Evolutionary conservation across 2,888 invertebrate species (phyloP), one percentile per base, ranked within the genome.

Genomic region (Drosophila kambysellisi): DNA sequence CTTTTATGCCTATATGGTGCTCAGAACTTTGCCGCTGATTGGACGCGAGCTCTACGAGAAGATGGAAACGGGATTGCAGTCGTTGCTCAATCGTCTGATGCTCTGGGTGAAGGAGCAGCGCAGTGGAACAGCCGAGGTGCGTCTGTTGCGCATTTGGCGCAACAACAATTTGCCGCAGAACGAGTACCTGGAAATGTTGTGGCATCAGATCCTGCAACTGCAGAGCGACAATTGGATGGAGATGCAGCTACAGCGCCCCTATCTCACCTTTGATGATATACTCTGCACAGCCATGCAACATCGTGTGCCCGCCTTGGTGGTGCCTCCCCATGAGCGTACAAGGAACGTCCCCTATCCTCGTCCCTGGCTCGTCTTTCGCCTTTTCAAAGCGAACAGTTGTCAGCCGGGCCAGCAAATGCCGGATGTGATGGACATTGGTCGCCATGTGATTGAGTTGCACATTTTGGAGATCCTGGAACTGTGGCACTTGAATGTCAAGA

Each of bases 311-410:
- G 0, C 17, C 0, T 7, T 79, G 33, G 9, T 53, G n/a, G 9
- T 54, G 48, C 70, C 76, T 0, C 7, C 7, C 0, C 32, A 53
- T 29, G 30, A 41, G 5, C 7, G 25, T 0, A 1, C 97, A 97
- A 95, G 5, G 7, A 15, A 11, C 7, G 0, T 97, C 96, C 90
- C 94, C 20, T 99, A 99, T 93, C 99, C 99, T 0, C 96, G 98
- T 94, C 99, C 99, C 0, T 95, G 96, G 91, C 97, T 98, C 1
- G 96, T 99, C 51, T 99, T 98, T 93, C 95, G 97, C 48, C 96
- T 99, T 95, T 99, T 99, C 94, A 99, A 99, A 93, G 98, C 99
- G 92, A 98, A 98, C 0, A 99, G 99, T 98, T 87, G 98, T 86
- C 65, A 46, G 98, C 98, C 0, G 97, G 98, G 98, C 83, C 12